Base-by-base conservation (phyloP, 1,140 invertebrate species). In the Schlechtendalia chinensis region DNA sequence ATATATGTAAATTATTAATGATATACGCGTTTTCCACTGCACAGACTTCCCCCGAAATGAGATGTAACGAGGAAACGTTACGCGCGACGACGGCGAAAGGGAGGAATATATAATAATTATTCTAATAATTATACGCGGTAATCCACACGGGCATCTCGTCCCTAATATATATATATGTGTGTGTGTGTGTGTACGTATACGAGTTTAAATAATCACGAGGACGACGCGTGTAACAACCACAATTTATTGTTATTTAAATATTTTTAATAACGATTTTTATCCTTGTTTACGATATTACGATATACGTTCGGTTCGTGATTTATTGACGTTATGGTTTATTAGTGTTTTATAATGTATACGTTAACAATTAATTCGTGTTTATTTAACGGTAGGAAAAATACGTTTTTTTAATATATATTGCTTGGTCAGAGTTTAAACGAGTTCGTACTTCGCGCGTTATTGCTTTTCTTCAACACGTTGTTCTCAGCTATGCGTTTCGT, bases 211-310 rank as follows among this genome's bases (percentile, higher is more conserved):
- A n/a, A n/a, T n/a, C n/a, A n/a, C n/a, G n/a, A n/a, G n/a, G n/a
- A n/a, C n/a, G n/a, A n/a, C n/a, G n/a, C n/a, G n/a, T n/a, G n/a
- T n/a, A n/a, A n/a, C n/a, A 67, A 67, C n/a, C 32, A 17, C 4
- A 45, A 67, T 67, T 67, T 67, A 67, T 67, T 45, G 63, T 45
- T 67, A 45, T 67, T 47, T 67, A 67, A 47, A 67, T n/a, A n/a
- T 67, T 67, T 67, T 67, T 67, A 67, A 67, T 45, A 10, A n/a
- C n/a, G n/a, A n/a, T 5, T 67, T 45, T 47, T 69, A 65, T 65
- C 29, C 39, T 47, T 69, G 61, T 39, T 32, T 65, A n/a, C 17
- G 19, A 17, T 47, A n/a, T n/a, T n/a, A n/a, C n/a, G n/a, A n/a
- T n/a, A n/a, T n/a, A n/a, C n/a, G n/a, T n/a, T 69, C 32, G 39